Evolutionary conservation across 2,888 invertebrate species (phyloP).

Genomic region (Beris chalybata): DNA sequence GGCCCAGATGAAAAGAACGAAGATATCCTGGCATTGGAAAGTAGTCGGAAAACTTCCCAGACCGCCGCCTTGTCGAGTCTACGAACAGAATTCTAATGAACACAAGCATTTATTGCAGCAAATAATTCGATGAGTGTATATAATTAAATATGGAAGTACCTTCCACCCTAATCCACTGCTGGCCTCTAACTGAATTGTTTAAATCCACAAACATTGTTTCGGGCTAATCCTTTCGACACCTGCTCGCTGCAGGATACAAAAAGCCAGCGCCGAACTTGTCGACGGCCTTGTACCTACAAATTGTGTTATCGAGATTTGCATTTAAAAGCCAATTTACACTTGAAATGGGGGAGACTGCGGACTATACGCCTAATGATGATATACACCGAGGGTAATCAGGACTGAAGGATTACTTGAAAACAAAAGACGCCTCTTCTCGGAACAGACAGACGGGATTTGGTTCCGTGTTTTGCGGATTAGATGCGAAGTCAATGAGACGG

Average conservation of each 20-base stretch:
- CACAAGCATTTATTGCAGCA: conserved; percentile 15
- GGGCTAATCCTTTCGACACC: conserved; percentile 39
- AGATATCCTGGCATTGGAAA: neutral
- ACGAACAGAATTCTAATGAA: conserved; percentile 27
- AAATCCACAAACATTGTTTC: conserved; percentile 38
- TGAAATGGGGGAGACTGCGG: conserved; percentile 14
- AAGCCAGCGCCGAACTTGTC: conserved; percentile 12
- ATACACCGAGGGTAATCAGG: conserved; percentile 36
- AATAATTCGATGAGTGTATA: conserved; percentile 33
- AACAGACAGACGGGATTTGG: conserved; percentile 1
- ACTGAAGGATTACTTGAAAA: conserved; percentile 37
- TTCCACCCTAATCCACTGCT: conserved; percentile 36
- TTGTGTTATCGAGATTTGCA: conserved; percentile 40
- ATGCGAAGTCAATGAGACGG: conserved; percentile 34
- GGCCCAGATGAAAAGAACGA: conserved; percentile 22
- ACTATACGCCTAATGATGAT: conserved; percentile 34
- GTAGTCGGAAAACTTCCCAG: neutral
- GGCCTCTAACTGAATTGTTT: conserved; percentile 35
- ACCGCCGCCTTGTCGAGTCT: neutral
- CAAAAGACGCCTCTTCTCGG: conserved; percentile 30
- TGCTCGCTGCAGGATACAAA: conserved; percentile 29
- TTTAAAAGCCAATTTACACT: conserved; percentile 40
- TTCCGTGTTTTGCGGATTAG: conserved; percentile 28
- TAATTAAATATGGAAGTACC: conserved; percentile 36
- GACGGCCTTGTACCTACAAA: conserved; percentile 32